phyloP scores from a whole-genome alignment of 2,113 vertebrate genomes.

The Uropsilus gracilis region DNA sequence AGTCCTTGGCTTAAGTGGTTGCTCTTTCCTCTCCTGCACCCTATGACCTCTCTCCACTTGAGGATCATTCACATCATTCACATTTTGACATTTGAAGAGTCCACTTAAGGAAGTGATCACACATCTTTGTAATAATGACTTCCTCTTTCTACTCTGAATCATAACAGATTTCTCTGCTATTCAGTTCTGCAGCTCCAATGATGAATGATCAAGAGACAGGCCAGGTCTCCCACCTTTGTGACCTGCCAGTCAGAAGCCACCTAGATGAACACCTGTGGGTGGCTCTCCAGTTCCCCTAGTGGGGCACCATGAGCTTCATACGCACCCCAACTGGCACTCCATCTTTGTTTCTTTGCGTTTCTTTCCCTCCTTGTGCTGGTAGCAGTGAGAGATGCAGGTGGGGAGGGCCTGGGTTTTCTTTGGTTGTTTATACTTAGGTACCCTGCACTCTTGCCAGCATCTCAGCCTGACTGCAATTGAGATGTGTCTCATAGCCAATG shows the following conservation, averaged over 20 bases:
- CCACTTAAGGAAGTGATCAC: background rate
- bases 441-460: background rate
- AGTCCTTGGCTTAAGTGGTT: background rate
- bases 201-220: background rate
- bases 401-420: too few species aligned
- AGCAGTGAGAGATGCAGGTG: background rate
- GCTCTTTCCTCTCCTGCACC: background rate
- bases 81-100: background rate
- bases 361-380: background rate
- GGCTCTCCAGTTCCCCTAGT: rapidly evolving
- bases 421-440: background rate
- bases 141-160: background rate
- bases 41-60: background rate
- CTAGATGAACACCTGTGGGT: background rate
- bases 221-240: background rate
- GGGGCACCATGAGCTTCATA: background rate
- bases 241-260: background rate
- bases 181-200: background rate
- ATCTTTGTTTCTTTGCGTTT: background rate
- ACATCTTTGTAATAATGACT: background rate
- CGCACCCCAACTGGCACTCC: rapidly evolving
- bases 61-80: background rate
- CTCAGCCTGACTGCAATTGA: background rate
- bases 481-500: background rate
- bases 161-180: background rate